Evolutionary conservation across 2,888 invertebrate genomes (phyloP).

Genomic region (Tipula helvola): DNA sequence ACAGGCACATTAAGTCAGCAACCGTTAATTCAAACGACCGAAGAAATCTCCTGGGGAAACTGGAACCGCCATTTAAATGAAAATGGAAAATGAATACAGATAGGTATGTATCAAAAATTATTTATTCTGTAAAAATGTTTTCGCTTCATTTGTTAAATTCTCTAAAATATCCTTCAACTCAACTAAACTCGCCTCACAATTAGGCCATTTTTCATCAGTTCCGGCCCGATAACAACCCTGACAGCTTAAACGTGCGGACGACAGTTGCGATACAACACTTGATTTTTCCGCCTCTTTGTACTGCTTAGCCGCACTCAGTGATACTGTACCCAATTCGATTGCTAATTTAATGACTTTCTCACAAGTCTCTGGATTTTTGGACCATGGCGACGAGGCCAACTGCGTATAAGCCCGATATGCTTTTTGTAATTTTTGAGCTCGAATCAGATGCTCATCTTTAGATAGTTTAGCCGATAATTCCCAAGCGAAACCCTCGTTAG

Average conservation of each 20-base stretch:
- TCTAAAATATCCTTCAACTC: slow-evolving; percentile 26
- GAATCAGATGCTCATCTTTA: slow-evolving; percentile 40
- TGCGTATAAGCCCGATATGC: slow-evolving; percentile 64
- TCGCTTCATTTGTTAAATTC: slow-evolving; percentile 6
- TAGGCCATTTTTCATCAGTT: slow-evolving; percentile 38
- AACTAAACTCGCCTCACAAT: slow-evolving; percentile 30
- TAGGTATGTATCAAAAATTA: not conserved
- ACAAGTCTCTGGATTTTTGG: slow-evolving; percentile 44
- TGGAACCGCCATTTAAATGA: not conserved
- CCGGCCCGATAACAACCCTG: slow-evolving; percentile 43
- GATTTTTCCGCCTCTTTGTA: slow-evolving; percentile 38
- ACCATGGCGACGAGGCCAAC: slow-evolving; percentile 40
- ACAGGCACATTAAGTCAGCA: not conserved
- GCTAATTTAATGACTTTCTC: slow-evolving; percentile 50
- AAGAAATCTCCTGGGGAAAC: not conserved
- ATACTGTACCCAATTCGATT: slow-evolving; percentile 43
- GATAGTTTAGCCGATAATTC: slow-evolving; percentile 64
- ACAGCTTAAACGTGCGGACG: slow-evolving; percentile 44
- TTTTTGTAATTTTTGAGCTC: slow-evolving; percentile 61
- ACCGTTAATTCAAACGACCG: no score
- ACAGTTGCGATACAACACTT: slow-evolving; percentile 43
- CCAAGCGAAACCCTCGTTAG: slow-evolving; percentile 66
- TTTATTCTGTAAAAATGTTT: not conserved
- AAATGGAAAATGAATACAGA: not conserved
- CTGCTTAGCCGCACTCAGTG: slow-evolving; percentile 40